Evolutionary conservation across 1,140 invertebrate genomes (phyloP), one percentile per base, ranked within the genome.

Genomic region (Drosophila lowei): DNA sequence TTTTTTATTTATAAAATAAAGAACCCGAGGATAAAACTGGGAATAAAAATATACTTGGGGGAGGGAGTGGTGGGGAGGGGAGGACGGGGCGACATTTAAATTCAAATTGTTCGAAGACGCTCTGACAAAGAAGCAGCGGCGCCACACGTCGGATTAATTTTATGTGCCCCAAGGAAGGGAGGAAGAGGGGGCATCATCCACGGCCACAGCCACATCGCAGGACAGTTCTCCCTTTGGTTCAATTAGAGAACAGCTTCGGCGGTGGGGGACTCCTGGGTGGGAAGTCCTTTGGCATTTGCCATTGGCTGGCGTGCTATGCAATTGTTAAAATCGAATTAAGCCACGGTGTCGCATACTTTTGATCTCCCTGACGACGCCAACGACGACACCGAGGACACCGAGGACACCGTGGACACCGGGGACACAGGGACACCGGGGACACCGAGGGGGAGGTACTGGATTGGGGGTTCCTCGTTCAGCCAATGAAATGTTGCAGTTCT

Each of bases 301-400:
- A 86, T 86, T 86, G 81, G 81, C 79, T 88, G 83, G 60, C 68
- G 49, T 61, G 61, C 72, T 48, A 72, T 77, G 83, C 83, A 88
- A 88, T 83, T 79, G 83, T 88, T 88, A 88, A 88, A 88, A 88
- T 88, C 83, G 75, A 88, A 88, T 88, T 88, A 88, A 88, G 83
- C 83, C 83, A 88, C 83, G 83, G 83, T 88, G 83, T 88, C 83
- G 83, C 83, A 88, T 88, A 88, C 83, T 88, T 88, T 88, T 88
- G 83, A 88, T 88, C 83, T 88, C 74, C 83, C 74, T 71, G 81
- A 68, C 79, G 74, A 64, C 64, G 56, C 47, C 61, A 54, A 47
- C 34, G 11, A 18, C 30, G 58, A 54, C 60, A 25, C 23, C 23
- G 23, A 25, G 23, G 60, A 57, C 53, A 42, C 53, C 60, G 53